Base-by-base conservation (phyloP, 2,797 vertebrate genomes). In the Oryzias dopingdopingensis region DNA sequence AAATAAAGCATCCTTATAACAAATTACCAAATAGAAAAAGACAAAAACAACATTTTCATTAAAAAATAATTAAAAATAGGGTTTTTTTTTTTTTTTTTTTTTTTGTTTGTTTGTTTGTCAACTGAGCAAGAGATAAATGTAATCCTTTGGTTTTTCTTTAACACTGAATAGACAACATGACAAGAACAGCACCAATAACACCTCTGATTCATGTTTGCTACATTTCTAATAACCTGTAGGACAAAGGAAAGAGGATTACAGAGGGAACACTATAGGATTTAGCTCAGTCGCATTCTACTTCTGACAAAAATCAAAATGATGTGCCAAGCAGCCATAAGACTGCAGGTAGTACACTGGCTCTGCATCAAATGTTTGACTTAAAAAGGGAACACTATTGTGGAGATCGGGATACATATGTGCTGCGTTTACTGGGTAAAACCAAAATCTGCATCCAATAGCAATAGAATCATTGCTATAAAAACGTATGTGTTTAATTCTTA, bases 121-220 rank as follows among this genome's bases (percentile, higher is more conserved):
- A 1, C 15, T 72, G 62, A 66, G 48, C 54, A 22, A 4, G 45
- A 59, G 57, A 55, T 72, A 65, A 76, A 66, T 52, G 62, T 82
- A 78, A 80, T 79, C 77, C 77, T 67, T 56, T 46, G 63, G 58
- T 85, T 77, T 37, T 37, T 85, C 46, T 73, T 43, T 77, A 81
- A 75, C 74, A 81, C 65, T 49, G 67, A 79, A 79, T 82, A 54
- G 63, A 58, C 62, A 47, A 59, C 18, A 29, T 55, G 80, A 88
- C 86, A 86, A 79, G 74, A 77, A 75, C 52, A 74, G 75, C 74
- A 76, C 63, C 84, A 87, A 87, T 80, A 76, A 74, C 63, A 78
- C 70, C 78, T 80, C 72, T 29, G 76, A 83, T 86, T 82, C 65
- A 54, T 58, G 80, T 79, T 68, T 41, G 72, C 65, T 61, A 29